Percentiles rank a stretch among this genome's conserved stretches.
phyloP scores from a whole-genome alignment of 92 coral and sea anemone species.

The Porites cylindrica region DNA sequence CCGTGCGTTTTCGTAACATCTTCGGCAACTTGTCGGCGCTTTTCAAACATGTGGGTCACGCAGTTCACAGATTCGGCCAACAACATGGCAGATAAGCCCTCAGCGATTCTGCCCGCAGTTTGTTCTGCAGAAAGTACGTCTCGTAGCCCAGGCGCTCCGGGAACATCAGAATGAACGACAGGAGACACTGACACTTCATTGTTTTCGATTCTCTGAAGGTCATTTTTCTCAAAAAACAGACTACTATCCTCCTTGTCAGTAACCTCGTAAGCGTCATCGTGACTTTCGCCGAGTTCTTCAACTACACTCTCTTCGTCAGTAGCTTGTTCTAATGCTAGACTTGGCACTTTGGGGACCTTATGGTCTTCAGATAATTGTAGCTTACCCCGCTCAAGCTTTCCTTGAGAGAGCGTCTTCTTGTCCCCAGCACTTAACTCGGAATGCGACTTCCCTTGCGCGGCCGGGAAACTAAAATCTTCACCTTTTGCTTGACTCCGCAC shows the following conservation, averaged over 20 bases:
- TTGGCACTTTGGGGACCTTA: not conserved
- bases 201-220: not conserved
- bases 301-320: slow-evolving; percentile 81
- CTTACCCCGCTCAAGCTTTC: not conserved
- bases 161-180: not conserved
- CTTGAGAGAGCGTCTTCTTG: not conserved
- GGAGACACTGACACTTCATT: slow-evolving; percentile 7
- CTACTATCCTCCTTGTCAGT: not conserved
- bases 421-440: not conserved
- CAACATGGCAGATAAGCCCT: slow-evolving; percentile 64
- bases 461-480: slow-evolving; percentile 4
- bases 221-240: not conserved
- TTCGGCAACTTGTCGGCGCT: slow-evolving; percentile 47
- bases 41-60: slow-evolving; percentile 62
- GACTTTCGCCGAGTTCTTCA: slow-evolving; percentile 53
- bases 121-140: slow-evolving; percentile 5
- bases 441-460: not conserved
- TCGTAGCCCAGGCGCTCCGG: slow-evolving; percentile 11
- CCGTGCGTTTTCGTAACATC: not conserved
- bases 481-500: not conserved
- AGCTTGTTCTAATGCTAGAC: slow-evolving; percentile 25
- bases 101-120: slow-evolving; percentile 66
- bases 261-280: not conserved
- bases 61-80: slow-evolving; percentile 72
- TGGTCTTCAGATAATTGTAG: not conserved